These are phyloP conservation scores for Lordiphosa mommai DNA, from an alignment of 1,140 invertebrate genomes.

Conservation along the genomic window DNA sequence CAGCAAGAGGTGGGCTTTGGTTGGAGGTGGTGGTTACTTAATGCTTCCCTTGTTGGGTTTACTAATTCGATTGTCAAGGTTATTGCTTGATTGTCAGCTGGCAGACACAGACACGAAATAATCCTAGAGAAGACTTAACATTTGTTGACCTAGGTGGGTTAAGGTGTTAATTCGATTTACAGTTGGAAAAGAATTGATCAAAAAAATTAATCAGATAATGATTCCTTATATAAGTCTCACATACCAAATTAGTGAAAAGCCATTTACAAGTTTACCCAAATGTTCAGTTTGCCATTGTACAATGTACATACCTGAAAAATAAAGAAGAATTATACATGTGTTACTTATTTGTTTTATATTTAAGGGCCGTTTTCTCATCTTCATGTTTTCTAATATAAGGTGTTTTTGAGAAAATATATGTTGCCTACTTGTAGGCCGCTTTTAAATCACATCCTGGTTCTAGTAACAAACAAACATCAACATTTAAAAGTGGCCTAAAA, in stretches of 20 bases:
- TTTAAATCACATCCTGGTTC: too few species aligned
- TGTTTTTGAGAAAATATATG: too few species aligned
- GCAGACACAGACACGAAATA: background rate
- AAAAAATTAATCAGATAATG: background rate
- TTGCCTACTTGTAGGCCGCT: too few species aligned
- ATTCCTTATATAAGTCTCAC: slow-evolving; percentile 8
- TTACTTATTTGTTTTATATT: too few species aligned
- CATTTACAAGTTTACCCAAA: slow-evolving; percentile 22
- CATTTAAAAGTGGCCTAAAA: too few species aligned
- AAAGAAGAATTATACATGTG: background rate
- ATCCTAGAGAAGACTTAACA: slow-evolving; percentile 3
- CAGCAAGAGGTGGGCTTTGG: slow-evolving; percentile 12
- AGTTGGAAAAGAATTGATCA: background rate
- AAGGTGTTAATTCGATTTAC: background rate
- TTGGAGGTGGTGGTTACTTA: slow-evolving; percentile 27
- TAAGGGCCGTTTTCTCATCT: too few species aligned
- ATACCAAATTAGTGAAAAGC: slow-evolving; percentile 41
- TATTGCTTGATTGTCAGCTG: slow-evolving; percentile 34
- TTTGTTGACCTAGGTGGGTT: slow-evolving; percentile 14
- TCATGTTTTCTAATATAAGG: too few species aligned
- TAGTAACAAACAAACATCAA: too few species aligned
- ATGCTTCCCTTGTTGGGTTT: slow-evolving; percentile 29
- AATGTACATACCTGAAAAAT: slow-evolving; percentile 38
- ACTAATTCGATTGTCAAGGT: slow-evolving; percentile 67
- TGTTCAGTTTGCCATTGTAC: background rate